Evolutionary conservation across 1,140 invertebrate species (phyloP).

Genomic region (Eupristina koningsbergeri): DNA sequence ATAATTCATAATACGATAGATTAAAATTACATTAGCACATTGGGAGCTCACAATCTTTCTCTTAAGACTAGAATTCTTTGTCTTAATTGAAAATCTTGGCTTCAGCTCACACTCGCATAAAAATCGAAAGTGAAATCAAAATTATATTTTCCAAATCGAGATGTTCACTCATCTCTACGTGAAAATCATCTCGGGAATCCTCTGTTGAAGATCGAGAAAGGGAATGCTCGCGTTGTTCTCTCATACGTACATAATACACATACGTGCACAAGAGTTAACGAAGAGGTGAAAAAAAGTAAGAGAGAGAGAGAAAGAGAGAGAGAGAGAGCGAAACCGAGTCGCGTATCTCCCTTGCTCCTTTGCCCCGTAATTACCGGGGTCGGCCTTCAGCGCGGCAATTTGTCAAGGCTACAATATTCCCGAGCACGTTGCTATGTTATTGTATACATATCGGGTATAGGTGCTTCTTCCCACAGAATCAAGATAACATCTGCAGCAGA

Average conservation of each 20-base stretch:
- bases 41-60: neutral
- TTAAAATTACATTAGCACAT: neutral
- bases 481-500: slow-evolving; percentile 39
- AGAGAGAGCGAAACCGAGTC: slow-evolving; percentile 10
- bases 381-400: slow-evolving; percentile 72
- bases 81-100: neutral
- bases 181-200: slow-evolving; percentile 14
- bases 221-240: slow-evolving; percentile 9
- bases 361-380: slow-evolving; percentile 71
- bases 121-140: neutral
- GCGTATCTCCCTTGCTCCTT: slow-evolving; percentile 33
- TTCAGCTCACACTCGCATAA: neutral
- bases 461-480: slow-evolving; percentile 50
- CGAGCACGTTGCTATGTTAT: slow-evolving; percentile 62
- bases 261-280: slow-evolving; percentile 2
- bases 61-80: neutral
- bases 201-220: slow-evolving; percentile 11
- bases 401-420: slow-evolving; percentile 73
- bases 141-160: slow-evolving; percentile 24
- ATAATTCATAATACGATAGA: neutral
- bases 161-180: neutral
- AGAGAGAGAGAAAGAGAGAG: slow-evolving; percentile 10
- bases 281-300: slow-evolving; percentile 15
- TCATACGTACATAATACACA: neutral
- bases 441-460: slow-evolving; percentile 55